Conservation (phyloP, 2,888 invertebrate species). For the Nysson spinosus region DNA sequence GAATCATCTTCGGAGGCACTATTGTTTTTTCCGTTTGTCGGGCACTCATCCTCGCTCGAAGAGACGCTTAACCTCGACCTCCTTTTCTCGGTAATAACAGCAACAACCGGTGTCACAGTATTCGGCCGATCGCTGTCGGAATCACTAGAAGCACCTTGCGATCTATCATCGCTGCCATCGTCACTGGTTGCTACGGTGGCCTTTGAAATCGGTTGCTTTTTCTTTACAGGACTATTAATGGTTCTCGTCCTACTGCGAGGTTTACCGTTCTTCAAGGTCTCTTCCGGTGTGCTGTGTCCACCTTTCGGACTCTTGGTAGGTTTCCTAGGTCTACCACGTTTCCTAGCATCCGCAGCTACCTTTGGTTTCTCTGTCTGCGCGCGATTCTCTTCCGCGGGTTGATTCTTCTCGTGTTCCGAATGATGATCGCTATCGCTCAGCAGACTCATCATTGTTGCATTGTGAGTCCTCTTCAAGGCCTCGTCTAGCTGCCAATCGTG, state of each 20-base stretch:
- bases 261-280: conserved; percentile 62
- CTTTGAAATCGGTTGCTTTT: conserved; percentile 77
- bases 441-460: conserved; percentile 77
- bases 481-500: conserved; percentile 72
- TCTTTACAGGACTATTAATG: conserved; percentile 59
- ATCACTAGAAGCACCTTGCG: conserved; percentile 70
- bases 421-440: conserved; percentile 72
- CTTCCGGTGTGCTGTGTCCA: conserved; percentile 58
- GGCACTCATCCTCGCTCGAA: conserved; percentile 69
- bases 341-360: conserved; percentile 68
- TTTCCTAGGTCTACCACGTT: conserved; percentile 80
- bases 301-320: conserved; percentile 72
- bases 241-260: conserved; percentile 55
- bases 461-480: conserved; percentile 76
- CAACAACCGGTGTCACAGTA: conserved; percentile 45
- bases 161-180: conserved; percentile 72
- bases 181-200: conserved; percentile 74
- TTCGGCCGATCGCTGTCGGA: conserved; percentile 70
- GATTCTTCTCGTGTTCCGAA: conserved; percentile 72
- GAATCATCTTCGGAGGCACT: conserved; percentile 68
- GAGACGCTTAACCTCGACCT: conserved; percentile 60
- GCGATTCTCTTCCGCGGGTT: conserved; percentile 59
- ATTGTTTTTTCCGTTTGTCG: conserved; percentile 49
- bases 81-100: conserved; percentile 53
- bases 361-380: conserved; percentile 74